A percentile compares a stretch with the other conserved stretches of the same genome.
These are phyloP conservation scores for Onchidella celtica DNA, from an alignment of 2,888 invertebrate species.

Conservation along the genomic window DNA sequence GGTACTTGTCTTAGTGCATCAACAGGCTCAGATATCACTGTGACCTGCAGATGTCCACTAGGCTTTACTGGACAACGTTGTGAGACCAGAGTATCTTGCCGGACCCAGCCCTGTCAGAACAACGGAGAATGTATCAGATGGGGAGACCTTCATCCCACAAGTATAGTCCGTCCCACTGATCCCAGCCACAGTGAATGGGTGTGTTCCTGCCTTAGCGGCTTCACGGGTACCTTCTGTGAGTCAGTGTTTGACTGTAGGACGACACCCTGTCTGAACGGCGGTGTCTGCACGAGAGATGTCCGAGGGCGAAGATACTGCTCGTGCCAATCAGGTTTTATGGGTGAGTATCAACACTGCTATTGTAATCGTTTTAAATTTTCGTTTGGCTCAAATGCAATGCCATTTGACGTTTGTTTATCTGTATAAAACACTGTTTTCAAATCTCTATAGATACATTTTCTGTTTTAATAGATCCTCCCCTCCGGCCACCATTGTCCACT, in stretches of 20 bases:
- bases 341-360: no score
- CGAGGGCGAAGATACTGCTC: not conserved
- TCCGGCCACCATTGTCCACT: no score
- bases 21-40: not conserved
- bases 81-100: constrained; percentile 4
- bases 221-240: constrained; percentile 14
- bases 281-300: not conserved
- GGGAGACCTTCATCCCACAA: not conserved
- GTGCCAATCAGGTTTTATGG: constrained; percentile 7
- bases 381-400: no score
- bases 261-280: constrained; percentile 13
- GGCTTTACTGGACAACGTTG: constrained; percentile 18
- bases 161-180: not conserved
- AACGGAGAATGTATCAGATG: constrained; percentile 27
- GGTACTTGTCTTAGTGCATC: constrained; percentile 8
- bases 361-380: no score
- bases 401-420: no score
- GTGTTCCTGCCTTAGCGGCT: constrained; percentile 25
- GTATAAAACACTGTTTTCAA: no score
- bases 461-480: no score
- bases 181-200: not conserved
- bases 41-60: constrained; percentile 7
- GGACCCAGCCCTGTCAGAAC: constrained; percentile 3
- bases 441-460: no score
- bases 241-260: not conserved